phyloP scores from a whole-genome alignment of 1,140 invertebrate species.

The Gerris buenoi region DNA sequence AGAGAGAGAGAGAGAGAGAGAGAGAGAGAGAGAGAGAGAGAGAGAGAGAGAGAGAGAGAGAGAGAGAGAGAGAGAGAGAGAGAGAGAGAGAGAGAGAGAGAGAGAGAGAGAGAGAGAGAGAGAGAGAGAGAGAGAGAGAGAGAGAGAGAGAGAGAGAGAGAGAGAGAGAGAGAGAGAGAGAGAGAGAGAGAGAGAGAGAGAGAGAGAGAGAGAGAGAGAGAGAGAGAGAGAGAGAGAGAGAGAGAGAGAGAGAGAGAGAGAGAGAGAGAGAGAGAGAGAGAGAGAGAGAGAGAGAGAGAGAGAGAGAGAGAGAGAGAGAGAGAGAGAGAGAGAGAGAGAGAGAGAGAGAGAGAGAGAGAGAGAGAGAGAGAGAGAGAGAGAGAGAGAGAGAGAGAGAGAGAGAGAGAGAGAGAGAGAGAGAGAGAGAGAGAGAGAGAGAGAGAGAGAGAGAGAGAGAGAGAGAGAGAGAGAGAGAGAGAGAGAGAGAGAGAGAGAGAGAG shows the following conservation, averaged over 20 bases:
- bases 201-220: conserved; percentile 12
- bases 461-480: conserved; percentile 15
- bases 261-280: conserved; percentile 12
- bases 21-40: conserved; percentile 10
- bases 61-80: conserved; percentile 11
- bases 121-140: conserved; percentile 14
- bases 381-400: conserved; percentile 13
- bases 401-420: conserved; percentile 15
- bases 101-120: conserved; percentile 15
- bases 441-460: conserved; percentile 15
- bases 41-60: conserved; percentile 10
- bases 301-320: conserved; percentile 12
- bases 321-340: conserved; percentile 12
- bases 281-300: conserved; percentile 12
- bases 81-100: conserved; percentile 10
- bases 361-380: conserved; percentile 12
- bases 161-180: conserved; percentile 12
- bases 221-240: conserved; percentile 12
- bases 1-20: conserved; percentile 15
- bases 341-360: conserved; percentile 12
- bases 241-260: conserved; percentile 12
- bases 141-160: conserved; percentile 12
- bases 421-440: conserved; percentile 15
- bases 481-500: conserved; percentile 15
- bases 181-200: conserved; percentile 12